Base-by-base conservation (phyloP, 2,797 vertebrate species). In the Amazonetta brasiliensis region DNA sequence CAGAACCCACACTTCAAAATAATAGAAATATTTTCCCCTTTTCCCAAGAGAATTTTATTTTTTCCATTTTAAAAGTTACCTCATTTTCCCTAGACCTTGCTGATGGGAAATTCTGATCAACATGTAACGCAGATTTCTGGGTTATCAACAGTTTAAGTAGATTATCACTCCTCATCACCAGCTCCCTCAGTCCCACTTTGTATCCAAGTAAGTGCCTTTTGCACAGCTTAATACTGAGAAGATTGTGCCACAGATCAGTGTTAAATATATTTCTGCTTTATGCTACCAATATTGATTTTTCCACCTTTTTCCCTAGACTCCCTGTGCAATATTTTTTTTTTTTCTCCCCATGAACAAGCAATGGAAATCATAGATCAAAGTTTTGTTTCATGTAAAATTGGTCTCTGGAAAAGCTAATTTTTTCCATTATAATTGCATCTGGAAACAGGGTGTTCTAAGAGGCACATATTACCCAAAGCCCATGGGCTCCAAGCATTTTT, bases 41-140 rank as follows among this genome's bases (percentile, higher is more conserved):
- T 39, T 46, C 21, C 20, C 25, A 31, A 7, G 50, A 59, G 8
- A 76, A 31, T 26, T 64, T 76, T 39, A 2, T 19, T 59, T 71
- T 59, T 72, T 54, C 7, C 7, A 2, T 54, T 82, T 44, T 28
- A 66, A 72, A 35, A 17, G 6, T 20, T 46, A 23, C 12, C 11
- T 35, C 11, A 9, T 69, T 50, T 60, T 50, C 20, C 5, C 48
- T 6, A 58, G 55, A 14, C 22, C 22, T 52, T 20, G 23, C 19
- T 77, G 58, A 62, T 39, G 17, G 9, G 11, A 43, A 55, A 1
- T 55, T 66, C 66, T 43, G 19, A 15, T 41, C 41, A 52, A 5
- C 0, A 0, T 18, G 62, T 13, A 52, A 14, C 0, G 2, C 8
- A 31, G 35, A 39, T 18, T 39, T 92, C 41, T 63, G 35, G 3